Base-by-base conservation (phyloP, 2,888 invertebrate species). In the Atherix ibis region DNA sequence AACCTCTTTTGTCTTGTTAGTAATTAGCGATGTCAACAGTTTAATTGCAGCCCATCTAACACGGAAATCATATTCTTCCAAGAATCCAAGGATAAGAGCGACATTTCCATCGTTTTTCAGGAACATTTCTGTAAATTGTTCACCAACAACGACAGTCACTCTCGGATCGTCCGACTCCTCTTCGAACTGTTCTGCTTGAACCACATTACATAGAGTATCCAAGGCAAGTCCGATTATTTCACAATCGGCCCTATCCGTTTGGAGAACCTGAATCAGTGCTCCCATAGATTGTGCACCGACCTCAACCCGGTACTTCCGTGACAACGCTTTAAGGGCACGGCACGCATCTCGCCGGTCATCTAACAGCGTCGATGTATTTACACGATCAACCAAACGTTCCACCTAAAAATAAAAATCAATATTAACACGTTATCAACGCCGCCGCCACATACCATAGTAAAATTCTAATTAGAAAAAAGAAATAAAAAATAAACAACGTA, bases 281-380 rank as follows among this genome's bases (percentile, higher is more conserved):
- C 83, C 66, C 82, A 95, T 76, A 55, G 83, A 82, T 48, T 81
- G 81, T 0, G 92, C 91, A 4, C 97, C 98, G 22, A 99, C 97
- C 62, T 97, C 94, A 17, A 98, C 73, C 3, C 97, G 73, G 56
- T 87, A 92, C 51, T 89, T 92, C 54, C 83, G 72, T 0, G 88
- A 88, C 45, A 89, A 64, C 1, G 85, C 87, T 56, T 89, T 89
- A 9, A 98, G 73, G 0, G 92, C 94, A 42, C 95, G 71, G 48
- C 97, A 89, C 1, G 97, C 95, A 75, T 97, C 95, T 47, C 95
- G 66, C 26, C 97, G 70, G 56, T 98, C 98, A 55, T 95, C 94
- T 22, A 97, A 64, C 27, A 97, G 63, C 0, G 91, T 91, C 0
- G 95, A 94, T 31, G 89, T 85, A 50, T 81, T 79, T 2, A 95